These are phyloP conservation scores for Chauna torquata DNA, from an alignment of 2,113 vertebrate genomes.

Conservation along the genomic window DNA sequence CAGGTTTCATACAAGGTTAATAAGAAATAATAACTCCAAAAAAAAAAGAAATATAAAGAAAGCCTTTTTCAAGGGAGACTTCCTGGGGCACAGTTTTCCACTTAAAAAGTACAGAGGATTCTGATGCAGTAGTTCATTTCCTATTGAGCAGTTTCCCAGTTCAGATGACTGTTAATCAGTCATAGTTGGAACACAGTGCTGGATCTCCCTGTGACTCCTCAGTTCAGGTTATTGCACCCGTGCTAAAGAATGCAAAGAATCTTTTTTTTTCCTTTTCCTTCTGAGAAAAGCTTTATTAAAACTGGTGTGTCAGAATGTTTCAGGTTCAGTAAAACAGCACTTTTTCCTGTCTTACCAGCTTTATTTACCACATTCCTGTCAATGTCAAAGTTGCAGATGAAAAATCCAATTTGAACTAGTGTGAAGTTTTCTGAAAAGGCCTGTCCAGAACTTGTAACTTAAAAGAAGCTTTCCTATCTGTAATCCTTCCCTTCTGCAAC, in stretches of 20 bases:
- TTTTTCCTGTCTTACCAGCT: not conserved
- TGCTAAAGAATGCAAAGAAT: not conserved
- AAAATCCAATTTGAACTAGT: not conserved
- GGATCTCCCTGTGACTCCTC: not conserved
- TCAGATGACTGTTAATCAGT: not conserved
- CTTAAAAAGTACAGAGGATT: not conserved
- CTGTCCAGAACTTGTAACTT: not conserved
- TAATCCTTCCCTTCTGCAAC: not conserved
- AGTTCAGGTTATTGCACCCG: not conserved
- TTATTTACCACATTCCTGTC: not conserved
- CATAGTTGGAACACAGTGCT: not conserved
- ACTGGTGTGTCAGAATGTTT: not conserved
- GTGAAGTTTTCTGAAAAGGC: not conserved
- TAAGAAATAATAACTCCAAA: not conserved
- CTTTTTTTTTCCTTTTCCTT: not conserved
- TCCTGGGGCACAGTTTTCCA: not conserved
- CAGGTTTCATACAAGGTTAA: not conserved
- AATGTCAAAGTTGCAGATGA: conserved; percentile 29
- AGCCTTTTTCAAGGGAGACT: not conserved
- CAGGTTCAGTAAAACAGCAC: not conserved
- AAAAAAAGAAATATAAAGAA: not conserved
- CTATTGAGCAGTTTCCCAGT: not conserved
- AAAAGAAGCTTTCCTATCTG: not conserved
- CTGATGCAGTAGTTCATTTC: not conserved
- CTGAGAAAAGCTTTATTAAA: conserved; percentile 13